These are phyloP conservation scores for Hetaerina americana DNA, from an alignment of 1,140 invertebrate genomes.

Conservation along the genomic window DNA sequence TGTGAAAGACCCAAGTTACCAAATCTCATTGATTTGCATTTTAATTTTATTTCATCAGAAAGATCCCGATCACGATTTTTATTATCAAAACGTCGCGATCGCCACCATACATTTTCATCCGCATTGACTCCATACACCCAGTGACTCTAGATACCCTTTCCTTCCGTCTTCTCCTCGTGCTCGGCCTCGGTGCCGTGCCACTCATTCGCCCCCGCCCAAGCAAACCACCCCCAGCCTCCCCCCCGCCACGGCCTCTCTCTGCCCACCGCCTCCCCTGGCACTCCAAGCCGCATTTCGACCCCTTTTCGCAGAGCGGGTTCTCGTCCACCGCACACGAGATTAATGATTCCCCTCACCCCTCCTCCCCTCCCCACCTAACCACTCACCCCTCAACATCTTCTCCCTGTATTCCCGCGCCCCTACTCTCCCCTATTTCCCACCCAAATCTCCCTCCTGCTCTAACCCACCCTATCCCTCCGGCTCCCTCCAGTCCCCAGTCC, in stretches of 20 bases:
- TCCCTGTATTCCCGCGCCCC: not conserved
- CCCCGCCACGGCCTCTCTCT: not conserved
- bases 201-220: not conserved
- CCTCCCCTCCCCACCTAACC: not conserved
- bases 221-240: not conserved
- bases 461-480: too few relatives aligned
- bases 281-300: not conserved
- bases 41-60: too few relatives aligned
- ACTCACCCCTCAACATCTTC: not conserved
- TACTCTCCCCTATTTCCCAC: not conserved
- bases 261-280: not conserved
- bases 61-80: too few relatives aligned
- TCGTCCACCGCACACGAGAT: not conserved
- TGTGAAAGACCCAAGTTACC: too few relatives aligned
- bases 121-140: too few relatives aligned
- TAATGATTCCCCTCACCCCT: not conserved
- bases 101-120: not conserved
- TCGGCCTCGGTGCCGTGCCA: not conserved
- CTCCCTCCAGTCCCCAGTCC: too few relatives aligned
- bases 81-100: too few relatives aligned
- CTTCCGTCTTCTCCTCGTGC: not conserved
- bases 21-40: too few relatives aligned
- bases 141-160: not conserved
- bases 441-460: not conserved
- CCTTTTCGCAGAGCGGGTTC: not conserved